A percentile compares a stretch with the other conserved stretches of the same genome.
Evolutionary conservation across 2,113 vertebrate species (phyloP).

Genomic region (Poeciliopsis prolifica): DNA sequence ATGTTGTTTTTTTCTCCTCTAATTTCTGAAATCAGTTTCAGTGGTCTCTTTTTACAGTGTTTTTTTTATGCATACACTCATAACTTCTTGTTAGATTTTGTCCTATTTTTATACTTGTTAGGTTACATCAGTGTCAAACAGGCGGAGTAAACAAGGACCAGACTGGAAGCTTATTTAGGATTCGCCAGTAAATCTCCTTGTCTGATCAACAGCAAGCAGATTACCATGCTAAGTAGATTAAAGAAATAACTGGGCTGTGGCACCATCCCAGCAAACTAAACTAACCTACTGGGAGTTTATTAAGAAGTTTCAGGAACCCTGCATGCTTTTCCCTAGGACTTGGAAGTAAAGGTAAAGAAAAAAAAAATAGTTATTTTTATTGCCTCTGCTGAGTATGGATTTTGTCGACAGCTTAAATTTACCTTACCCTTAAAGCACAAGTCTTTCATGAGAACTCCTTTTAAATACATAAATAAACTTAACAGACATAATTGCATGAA

Average conservation of each 20-base stretch:
- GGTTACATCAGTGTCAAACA: neutral
- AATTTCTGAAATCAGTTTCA: neutral
- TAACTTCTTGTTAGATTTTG: neutral
- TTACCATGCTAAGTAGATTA: slow-evolving; percentile 15
- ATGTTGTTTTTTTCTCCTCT: neutral
- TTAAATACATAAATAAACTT: neutral
- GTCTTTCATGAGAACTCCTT: neutral
- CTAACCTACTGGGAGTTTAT: slow-evolving; percentile 1
- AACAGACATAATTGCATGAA: neutral
- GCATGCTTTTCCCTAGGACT: neutral
- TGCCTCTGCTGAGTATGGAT: neutral
- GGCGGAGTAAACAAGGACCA: neutral
- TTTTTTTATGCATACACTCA: neutral
- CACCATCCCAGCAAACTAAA: slow-evolving; percentile 1
- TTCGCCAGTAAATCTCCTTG: slow-evolving; percentile 6
- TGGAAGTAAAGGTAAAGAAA: neutral
- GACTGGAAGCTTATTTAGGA: neutral
- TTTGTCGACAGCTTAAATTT: neutral
- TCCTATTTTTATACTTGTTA: neutral
- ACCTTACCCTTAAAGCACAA: neutral
- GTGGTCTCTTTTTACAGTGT: too few relatives aligned
- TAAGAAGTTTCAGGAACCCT: neutral
- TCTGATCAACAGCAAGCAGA: slow-evolving; percentile 20
- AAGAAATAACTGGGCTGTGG: neutral
- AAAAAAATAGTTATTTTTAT: neutral